Evolutionary conservation across 35 echinoderm and acorn worm genomes (phyloP), one percentile per base, ranked within the genome.

Genomic region (Patiria miniata): DNA sequence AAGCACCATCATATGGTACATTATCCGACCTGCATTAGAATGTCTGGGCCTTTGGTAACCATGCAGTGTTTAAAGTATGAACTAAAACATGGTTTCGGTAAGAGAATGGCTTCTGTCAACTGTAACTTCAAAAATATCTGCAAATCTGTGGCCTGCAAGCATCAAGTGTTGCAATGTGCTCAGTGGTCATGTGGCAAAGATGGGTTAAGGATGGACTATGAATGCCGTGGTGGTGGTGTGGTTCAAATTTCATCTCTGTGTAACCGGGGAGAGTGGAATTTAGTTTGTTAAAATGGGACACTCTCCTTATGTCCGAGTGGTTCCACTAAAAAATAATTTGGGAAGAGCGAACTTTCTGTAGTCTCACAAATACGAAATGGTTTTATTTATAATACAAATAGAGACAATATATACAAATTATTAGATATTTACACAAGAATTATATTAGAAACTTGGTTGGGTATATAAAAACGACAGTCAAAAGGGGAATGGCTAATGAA

Each of bases 1-100:
- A 95, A 95, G 56, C 88, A 95, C 26, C 89, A 95, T 65, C 89
- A 95, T 47, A 87, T 95, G 85, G 53, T 95, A 15, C 85, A 95
- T 73, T 95, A 95, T 79, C 34, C 68, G 30, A 84, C 61, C 21
- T 87, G 84, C 18, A 95, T 95, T 54, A 39, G 33, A 83, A 91
- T 47, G 81, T 55, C 18, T 79, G 93, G 93, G 1, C 93, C 93
- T 50, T 83, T 95, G 52, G 14, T 21, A 77, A 79, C 36, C 2
- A 68, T 80, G 56, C 51, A 69, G 40, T 95, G 89, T 33, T 77
- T 95, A 1, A 91, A 91, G 56, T 95, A 91, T 79, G 93, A 95
- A 58, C 40, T 84, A 81, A 95, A 95, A 33, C 83, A 95, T 81
- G 52, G 15, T 57, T 85, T 91, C 57, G 79, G 89, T 40, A 95